Evolutionary conservation across 2,888 invertebrate genomes (phyloP).

Genomic region (Pollenia amentaria): DNA sequence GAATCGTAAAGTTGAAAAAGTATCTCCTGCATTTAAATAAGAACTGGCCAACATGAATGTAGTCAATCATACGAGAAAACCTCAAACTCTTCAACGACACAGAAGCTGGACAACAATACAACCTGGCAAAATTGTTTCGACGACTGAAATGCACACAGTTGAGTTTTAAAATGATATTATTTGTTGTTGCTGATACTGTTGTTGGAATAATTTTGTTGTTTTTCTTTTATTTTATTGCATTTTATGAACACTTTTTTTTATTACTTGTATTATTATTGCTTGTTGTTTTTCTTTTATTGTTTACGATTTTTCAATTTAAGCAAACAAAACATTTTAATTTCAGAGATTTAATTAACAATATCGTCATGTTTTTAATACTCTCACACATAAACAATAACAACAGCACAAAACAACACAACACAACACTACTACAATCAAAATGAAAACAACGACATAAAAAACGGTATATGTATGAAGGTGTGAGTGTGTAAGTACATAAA

Average conservation of each 20-base stretch:
- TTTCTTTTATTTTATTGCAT: slow-evolving; percentile 43
- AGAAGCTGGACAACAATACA: slow-evolving; percentile 19
- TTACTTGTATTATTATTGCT: slow-evolving; percentile 42
- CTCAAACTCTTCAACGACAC: slow-evolving; percentile 41
- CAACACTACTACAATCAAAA: slow-evolving; percentile 69
- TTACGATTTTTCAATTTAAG: slow-evolving; percentile 83
- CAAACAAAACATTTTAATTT: slow-evolving; percentile 85
- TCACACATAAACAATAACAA: slow-evolving; percentile 53
- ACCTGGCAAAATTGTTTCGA: slow-evolving; percentile 39
- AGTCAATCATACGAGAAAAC: slow-evolving; percentile 62
- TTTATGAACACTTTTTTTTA: slow-evolving; percentile 57
- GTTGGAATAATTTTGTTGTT: neutral
- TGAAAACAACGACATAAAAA: slow-evolving; percentile 6
- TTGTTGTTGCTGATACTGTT: slow-evolving; percentile 4
- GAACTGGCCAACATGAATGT: slow-evolving; percentile 33
- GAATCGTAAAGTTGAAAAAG: neutral
- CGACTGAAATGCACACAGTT: slow-evolving; percentile 18
- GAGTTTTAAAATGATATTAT: slow-evolving; percentile 26
- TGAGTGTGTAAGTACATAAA: neutral
- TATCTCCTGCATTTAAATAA: slow-evolving; percentile 14
- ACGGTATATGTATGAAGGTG: neutral
- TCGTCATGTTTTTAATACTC: slow-evolving; percentile 75
- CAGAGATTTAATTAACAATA: slow-evolving; percentile 85
- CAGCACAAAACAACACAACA: neutral
- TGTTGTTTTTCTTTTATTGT: slow-evolving; percentile 70